A percentile compares a stretch with the other conserved stretches of the same genome.
phyloP scores from a whole-genome alignment of 2,113 vertebrate species.

The Ornithorhynchus anatinus region DNA sequence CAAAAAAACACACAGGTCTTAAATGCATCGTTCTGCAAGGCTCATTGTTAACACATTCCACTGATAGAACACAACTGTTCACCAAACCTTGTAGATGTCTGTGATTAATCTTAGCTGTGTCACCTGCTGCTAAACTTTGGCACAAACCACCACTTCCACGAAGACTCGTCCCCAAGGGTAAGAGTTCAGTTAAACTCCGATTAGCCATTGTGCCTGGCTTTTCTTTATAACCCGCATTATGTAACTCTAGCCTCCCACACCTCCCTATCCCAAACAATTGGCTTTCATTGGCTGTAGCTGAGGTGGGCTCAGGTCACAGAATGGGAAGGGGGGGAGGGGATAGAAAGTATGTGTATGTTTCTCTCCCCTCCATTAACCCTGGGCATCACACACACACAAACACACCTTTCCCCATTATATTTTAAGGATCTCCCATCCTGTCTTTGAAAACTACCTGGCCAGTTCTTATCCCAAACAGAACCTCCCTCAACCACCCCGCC shows the following conservation, averaged over 20 bases:
- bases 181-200: not conserved
- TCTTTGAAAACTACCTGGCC: not conserved
- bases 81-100: too few species aligned
- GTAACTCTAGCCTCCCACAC: not conserved
- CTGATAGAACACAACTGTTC: not conserved
- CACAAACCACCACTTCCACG: not conserved
- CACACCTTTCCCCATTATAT: too few species aligned
- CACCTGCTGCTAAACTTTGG: not conserved
- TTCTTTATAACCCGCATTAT: not conserved
- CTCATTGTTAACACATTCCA: not conserved
- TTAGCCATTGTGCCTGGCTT: not conserved
- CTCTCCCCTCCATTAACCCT: too few species aligned
- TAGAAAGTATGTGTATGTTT: too few species aligned
- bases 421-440: too few species aligned
- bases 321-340: not conserved
- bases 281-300: not conserved
- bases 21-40: not conserved
- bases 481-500: not conserved
- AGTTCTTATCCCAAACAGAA: conserved; percentile 45
- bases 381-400: too few species aligned
- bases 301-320: not conserved
- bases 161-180: not conserved
- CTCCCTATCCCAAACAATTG: not conserved
- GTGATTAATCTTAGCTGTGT: not conserved
- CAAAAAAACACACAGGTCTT: conserved; percentile 20